phyloP scores from a whole-genome alignment of 2,888 invertebrate genomes.

The Latrodectus elegans region DNA sequence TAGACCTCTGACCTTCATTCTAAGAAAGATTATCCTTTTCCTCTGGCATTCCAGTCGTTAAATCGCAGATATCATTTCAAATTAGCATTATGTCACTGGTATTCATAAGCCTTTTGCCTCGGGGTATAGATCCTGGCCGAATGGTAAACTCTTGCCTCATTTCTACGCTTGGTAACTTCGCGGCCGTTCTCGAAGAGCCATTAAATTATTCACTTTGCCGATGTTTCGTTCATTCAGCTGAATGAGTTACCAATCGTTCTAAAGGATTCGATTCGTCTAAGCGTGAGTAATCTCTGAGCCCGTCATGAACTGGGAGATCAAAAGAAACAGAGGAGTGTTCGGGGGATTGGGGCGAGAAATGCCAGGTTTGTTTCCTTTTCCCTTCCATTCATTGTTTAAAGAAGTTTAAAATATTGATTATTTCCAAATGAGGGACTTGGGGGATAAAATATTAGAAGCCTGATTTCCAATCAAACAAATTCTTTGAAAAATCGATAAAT shows the following conservation, averaged over 20 bases:
- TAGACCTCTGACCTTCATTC: background rate
- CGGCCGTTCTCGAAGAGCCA: background rate
- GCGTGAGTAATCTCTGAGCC: background rate
- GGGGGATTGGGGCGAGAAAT: too few relatives aligned
- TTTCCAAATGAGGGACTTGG: background rate
- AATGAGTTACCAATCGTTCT: conserved; percentile 17
- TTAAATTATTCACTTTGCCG: conserved; percentile 24
- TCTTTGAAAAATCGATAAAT: too few relatives aligned
- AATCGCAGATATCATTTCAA: conserved; percentile 5
- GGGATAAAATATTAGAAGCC: background rate
- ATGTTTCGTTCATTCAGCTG: conserved; percentile 7
- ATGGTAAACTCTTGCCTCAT: background rate
- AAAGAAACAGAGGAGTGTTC: background rate
- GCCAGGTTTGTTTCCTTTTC: background rate
- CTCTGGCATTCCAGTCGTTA: conserved; percentile 11
- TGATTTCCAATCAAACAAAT: too few relatives aligned
- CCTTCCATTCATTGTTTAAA: background rate
- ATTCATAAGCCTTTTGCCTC: conserved; percentile 10
- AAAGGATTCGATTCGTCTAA: conserved; percentile 19
- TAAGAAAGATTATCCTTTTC: conserved; percentile 14
- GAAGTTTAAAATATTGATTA: background rate
- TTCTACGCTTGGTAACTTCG: conserved; percentile 3
- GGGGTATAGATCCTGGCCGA: background rate
- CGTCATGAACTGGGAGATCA: conserved; percentile 7
- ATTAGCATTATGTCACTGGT: conserved; percentile 17